These are phyloP conservation scores for Todus mexicanus DNA, from an alignment of 2,797 vertebrate genomes.

Conservation along the genomic window DNA sequence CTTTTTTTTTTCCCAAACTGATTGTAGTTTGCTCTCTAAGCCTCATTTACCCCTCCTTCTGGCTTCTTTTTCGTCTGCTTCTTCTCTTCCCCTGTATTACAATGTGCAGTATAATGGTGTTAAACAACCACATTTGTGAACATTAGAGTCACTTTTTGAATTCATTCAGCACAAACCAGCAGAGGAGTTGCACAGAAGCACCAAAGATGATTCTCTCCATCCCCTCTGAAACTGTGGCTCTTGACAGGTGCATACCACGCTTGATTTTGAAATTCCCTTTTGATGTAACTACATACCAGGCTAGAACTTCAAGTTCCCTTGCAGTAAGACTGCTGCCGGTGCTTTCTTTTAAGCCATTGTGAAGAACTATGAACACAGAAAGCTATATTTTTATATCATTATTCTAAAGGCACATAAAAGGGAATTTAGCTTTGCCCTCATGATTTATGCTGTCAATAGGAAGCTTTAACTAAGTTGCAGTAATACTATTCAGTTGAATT, in stretches of 20 bases:
- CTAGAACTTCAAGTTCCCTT: not conserved
- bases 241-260: not conserved
- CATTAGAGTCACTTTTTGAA: not conserved
- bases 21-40: not conserved
- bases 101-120: not conserved
- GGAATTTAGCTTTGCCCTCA: not conserved
- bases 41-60: not conserved
- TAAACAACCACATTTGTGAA: not conserved
- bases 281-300: not conserved
- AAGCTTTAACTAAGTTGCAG: conserved; percentile 23
- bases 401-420: not conserved
- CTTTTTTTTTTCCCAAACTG: not conserved
- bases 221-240: not conserved
- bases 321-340: not conserved
- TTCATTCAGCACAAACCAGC: not conserved
- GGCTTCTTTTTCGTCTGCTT: not conserved
- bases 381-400: not conserved
- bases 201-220: not conserved
- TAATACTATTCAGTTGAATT: not conserved
- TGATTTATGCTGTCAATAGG: not conserved
- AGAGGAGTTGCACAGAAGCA: not conserved
- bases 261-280: not conserved
- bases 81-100: not conserved
- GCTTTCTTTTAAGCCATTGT: not conserved
- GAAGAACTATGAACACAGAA: not conserved